phyloP scores from a whole-genome alignment of 1,140 invertebrate genomes.

The Hylaeus volcanicus region DNA sequence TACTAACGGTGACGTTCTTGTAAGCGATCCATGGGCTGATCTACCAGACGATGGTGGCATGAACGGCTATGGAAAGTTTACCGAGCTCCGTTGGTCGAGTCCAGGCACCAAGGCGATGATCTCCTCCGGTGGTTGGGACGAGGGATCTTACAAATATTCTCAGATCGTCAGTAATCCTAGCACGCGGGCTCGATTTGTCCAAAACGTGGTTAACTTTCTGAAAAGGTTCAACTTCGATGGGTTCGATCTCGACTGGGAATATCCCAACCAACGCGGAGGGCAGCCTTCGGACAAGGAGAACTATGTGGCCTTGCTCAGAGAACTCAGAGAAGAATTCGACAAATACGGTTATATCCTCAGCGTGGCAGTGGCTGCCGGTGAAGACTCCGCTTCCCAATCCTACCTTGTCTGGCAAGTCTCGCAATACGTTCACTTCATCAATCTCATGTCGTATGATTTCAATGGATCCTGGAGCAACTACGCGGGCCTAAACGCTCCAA shows the following conservation, averaged over 20 bases:
- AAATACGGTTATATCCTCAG: conserved; percentile 81
- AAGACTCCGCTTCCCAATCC: conserved; percentile 80
- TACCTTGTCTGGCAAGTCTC: conserved; percentile 83
- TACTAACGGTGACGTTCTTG: conserved; percentile 77
- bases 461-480: conserved; percentile 83
- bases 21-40: conserved; percentile 83
- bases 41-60: conserved; percentile 75
- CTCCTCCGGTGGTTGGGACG: conserved; percentile 89
- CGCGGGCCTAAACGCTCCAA: conserved; percentile 84
- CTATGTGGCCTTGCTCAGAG: conserved; percentile 80
- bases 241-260: conserved; percentile 92
- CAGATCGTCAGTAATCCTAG: conserved; percentile 79
- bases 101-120: conserved; percentile 84
- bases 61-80: conserved; percentile 79
- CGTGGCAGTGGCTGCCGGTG: conserved; percentile 83
- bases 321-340: conserved; percentile 83
- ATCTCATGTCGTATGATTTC: conserved; percentile 88
- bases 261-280: conserved; percentile 80
- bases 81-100: conserved; percentile 82
- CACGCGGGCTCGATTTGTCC: conserved; percentile 82
- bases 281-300: conserved; percentile 78
- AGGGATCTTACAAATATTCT: conserved; percentile 85
- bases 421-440: conserved; percentile 83
- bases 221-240: conserved; percentile 87
- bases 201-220: conserved; percentile 82